Conservation (phyloP, 2,888 invertebrate species). For the Drosophila engyochracea region DNA sequence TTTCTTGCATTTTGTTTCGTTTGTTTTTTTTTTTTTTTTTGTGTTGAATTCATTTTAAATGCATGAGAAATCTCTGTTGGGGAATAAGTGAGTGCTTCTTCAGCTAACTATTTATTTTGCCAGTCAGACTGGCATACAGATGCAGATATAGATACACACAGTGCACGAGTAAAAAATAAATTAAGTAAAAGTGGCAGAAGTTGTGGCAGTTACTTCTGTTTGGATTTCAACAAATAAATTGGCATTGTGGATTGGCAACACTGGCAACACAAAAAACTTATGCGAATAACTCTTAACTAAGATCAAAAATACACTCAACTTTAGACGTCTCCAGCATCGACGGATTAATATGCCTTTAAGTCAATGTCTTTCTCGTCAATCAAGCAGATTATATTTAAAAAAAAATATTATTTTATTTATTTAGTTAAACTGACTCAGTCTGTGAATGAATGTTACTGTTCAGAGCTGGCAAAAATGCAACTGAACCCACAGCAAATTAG, state of each 20-base stretch:
- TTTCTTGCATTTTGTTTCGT: slow-evolving; percentile 28
- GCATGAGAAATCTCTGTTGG: slow-evolving; percentile 54
- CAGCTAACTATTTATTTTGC: slow-evolving; percentile 67
- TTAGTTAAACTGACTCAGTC: neutral
- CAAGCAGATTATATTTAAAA: no score
- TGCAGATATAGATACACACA: slow-evolving; percentile 13
- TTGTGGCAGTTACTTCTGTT: slow-evolving; percentile 37
- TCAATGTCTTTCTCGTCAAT: neutral
- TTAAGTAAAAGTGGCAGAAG: slow-evolving; percentile 58
- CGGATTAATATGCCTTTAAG: neutral
- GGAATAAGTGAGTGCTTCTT: slow-evolving; percentile 35
- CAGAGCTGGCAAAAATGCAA: slow-evolving; percentile 58
- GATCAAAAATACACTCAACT: neutral
- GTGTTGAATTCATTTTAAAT: slow-evolving; percentile 70
- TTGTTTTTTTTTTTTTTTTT: slow-evolving; percentile 10
- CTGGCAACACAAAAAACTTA: neutral
- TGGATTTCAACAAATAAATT: neutral
- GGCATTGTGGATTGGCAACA: neutral
- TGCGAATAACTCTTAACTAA: neutral
- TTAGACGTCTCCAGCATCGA: neutral
- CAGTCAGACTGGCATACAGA: slow-evolving; percentile 44
- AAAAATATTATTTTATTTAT: neutral
- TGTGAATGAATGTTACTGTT: neutral
- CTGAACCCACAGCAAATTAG: slow-evolving; percentile 73
- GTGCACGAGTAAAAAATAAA: slow-evolving; percentile 58